Evolutionary conservation across 2,797 vertebrate species (phyloP).

Genomic region (Chlorospingus semifuscus): DNA sequence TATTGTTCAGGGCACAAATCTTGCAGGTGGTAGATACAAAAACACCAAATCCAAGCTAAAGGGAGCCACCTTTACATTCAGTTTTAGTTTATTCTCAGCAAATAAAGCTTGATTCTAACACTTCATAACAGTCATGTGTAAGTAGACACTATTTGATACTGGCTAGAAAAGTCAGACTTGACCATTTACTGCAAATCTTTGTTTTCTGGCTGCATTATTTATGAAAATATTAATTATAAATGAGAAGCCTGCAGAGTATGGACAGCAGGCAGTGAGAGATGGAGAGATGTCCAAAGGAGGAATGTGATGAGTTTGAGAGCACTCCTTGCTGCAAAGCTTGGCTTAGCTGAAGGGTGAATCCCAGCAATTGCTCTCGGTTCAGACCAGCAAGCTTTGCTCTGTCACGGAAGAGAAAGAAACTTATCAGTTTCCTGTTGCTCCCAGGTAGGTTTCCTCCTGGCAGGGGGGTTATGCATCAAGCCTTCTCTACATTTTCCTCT

Average conservation of each 20-base stretch:
- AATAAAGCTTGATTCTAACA: not conserved
- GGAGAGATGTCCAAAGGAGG: not conserved
- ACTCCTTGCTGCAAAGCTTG: not conserved
- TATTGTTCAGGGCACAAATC: not conserved
- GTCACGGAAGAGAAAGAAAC: not conserved
- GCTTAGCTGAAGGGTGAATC: not conserved
- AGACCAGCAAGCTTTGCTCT: conserved; percentile 4
- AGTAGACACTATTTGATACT: not conserved
- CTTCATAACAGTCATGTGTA: not conserved
- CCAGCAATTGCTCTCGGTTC: not conserved
- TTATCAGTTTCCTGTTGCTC: conserved; percentile 33
- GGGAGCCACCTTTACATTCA: not conserved
- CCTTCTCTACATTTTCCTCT: conserved; percentile 1
- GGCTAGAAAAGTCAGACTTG: not conserved
- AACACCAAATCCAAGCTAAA: not conserved
- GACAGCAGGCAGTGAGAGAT: not conserved
- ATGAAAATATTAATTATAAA: conserved; percentile 53
- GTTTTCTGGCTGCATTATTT: conserved; percentile 42
- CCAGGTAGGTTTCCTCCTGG: not conserved
- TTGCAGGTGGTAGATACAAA: not conserved
- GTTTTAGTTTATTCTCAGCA: not conserved
- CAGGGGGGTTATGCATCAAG: not conserved
- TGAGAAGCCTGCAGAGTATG: not conserved
- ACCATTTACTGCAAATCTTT: not conserved
- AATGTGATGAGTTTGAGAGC: conserved; percentile 7